These are phyloP conservation scores for Montipora efflorescens DNA, from an alignment of 64 coral and sea anemone species.

Conservation along the genomic window DNA sequence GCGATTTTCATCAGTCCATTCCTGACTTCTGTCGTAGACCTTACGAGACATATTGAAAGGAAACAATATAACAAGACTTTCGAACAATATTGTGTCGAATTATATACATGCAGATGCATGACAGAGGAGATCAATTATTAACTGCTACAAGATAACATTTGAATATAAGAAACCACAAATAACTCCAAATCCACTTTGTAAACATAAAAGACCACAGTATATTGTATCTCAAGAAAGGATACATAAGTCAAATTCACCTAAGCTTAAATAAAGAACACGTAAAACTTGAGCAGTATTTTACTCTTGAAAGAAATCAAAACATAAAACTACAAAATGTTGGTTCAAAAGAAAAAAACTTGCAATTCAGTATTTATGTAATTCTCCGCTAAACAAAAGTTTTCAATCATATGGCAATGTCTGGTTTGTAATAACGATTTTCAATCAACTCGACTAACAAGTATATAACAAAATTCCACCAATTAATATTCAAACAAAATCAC, in stretches of 20 bases:
- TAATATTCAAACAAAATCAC: not conserved
- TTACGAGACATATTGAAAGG: conserved; percentile 18
- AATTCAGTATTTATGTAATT: conserved; percentile 1
- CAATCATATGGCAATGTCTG: not conserved
- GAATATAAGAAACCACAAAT: conserved; percentile 25
- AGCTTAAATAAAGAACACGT: not conserved
- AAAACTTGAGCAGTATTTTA: not conserved
- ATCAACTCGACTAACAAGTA: not conserved
- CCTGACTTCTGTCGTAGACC: conserved; percentile 81
- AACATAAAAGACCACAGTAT: not conserved
- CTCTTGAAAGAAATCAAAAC: not conserved
- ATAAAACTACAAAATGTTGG: not conserved
- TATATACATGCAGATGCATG: not conserved
- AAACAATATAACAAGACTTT: not conserved
- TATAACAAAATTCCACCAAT: not conserved
- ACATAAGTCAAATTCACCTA: too few relatives aligned
- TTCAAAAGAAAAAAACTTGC: not conserved
- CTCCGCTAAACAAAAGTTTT: not conserved
- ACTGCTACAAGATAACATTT: conserved; percentile 22
- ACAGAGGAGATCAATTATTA: conserved; percentile 41
- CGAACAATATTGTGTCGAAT: not conserved
- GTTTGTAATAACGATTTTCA: conserved; percentile 3
- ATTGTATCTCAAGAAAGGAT: not conserved
- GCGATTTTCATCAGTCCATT: conserved; percentile 64
- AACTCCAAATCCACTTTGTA: not conserved